Evolutionary conservation across 1,140 invertebrate genomes (phyloP).

Genomic region (Sminthurinus signatus): DNA sequence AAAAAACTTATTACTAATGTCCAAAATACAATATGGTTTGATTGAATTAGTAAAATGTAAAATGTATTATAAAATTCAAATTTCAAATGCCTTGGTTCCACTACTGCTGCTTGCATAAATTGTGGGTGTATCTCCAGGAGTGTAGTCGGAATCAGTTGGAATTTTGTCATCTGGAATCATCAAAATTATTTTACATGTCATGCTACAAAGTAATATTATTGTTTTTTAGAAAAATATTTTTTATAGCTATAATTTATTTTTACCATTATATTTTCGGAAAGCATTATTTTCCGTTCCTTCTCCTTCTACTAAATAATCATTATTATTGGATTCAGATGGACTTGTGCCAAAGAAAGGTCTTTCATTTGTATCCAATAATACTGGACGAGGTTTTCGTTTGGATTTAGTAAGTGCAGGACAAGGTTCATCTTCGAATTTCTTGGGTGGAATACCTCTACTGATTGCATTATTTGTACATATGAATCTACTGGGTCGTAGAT

Average conservation of each 20-base stretch:
- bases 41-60: too few relatives aligned
- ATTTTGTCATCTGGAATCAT: too few relatives aligned
- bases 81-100: slow-evolving; percentile 17
- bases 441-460: neutral
- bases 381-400: slow-evolving; percentile 29
- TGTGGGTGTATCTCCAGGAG: slow-evolving; percentile 57
- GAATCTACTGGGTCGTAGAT: slow-evolving; percentile 32
- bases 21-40: too few relatives aligned
- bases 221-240: too few relatives aligned
- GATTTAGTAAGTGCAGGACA: slow-evolving; percentile 30
- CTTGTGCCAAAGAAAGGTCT: slow-evolving; percentile 19
- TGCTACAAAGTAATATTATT: too few relatives aligned
- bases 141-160: slow-evolving; percentile 45
- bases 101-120: slow-evolving; percentile 55
- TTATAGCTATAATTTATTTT: too few relatives aligned
- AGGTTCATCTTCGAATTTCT: slow-evolving; percentile 3
- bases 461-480: slow-evolving; percentile 23
- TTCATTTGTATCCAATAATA: slow-evolving; percentile 12
- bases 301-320: neutral
- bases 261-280: slow-evolving; percentile 10
- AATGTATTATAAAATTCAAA: too few relatives aligned
- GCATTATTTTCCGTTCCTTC: neutral
- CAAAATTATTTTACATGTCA: too few relatives aligned
- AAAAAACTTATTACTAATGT: too few relatives aligned
- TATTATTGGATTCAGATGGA: neutral